Conservation (phyloP, 2,113 vertebrate species). For the Candoia aspera region DNA sequence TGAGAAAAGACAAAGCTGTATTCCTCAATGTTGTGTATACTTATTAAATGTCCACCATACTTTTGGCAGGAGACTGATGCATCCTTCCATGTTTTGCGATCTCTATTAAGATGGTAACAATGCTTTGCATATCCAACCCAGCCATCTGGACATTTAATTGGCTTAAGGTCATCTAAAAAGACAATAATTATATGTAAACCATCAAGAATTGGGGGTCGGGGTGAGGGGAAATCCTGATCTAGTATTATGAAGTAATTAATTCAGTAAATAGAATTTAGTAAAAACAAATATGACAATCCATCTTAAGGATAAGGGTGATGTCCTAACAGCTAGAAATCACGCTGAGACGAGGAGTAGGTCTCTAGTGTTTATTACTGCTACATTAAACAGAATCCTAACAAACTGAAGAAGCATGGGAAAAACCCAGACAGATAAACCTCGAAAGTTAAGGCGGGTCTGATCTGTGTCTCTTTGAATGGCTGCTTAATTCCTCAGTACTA, state of each 20-base stretch:
- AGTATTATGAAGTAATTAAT: not conserved
- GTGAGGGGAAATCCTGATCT: not conserved
- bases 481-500: too few relatives aligned
- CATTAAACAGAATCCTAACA: too few relatives aligned
- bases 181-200: conserved; percentile 1
- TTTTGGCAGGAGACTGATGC: conserved; percentile 83
- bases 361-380: too few relatives aligned
- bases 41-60: conserved; percentile 86
- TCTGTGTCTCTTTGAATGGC: too few relatives aligned
- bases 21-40: conserved; percentile 87
- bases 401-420: too few relatives aligned
- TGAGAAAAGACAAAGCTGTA: conserved; percentile 90
- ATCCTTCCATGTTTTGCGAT: conserved; percentile 81
- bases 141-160: conserved; percentile 76
- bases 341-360: too few relatives aligned
- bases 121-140: conserved; percentile 87
- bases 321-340: too few relatives aligned
- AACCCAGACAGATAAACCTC: too few relatives aligned
- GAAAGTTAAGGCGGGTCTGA: too few relatives aligned
- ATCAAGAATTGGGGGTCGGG: not conserved
- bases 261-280: not conserved
- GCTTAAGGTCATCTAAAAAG: conserved; percentile 73
- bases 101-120: conserved; percentile 86
- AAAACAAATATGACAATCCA: not conserved
- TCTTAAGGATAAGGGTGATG: not conserved